Evolutionary conservation across 2,888 invertebrate species (phyloP).

Genomic region (Mallateleia sp.): DNA sequence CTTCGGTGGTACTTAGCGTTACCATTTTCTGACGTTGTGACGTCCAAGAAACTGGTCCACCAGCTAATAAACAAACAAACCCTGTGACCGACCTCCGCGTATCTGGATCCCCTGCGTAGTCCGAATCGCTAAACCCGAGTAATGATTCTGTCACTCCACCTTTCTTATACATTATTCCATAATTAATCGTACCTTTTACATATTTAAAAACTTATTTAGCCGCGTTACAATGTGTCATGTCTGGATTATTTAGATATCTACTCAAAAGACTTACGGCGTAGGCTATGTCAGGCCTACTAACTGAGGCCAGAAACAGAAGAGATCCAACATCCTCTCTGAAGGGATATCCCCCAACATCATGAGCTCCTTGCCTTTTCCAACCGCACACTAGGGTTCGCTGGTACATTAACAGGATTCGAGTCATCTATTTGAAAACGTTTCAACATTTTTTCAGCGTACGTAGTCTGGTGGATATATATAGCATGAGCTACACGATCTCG

Average conservation of each 20-base stretch:
- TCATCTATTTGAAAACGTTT: slow-evolving; percentile 51
- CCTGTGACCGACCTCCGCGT: slow-evolving; percentile 77
- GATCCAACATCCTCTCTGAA: slow-evolving; percentile 54
- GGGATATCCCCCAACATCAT: slow-evolving; percentile 1
- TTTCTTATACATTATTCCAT: slow-evolving; percentile 9
- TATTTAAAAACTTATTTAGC: slow-evolving; percentile 70
- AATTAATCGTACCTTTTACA: slow-evolving; percentile 25
- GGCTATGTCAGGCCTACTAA: slow-evolving; percentile 65
- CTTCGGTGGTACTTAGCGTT: slow-evolving; percentile 29
- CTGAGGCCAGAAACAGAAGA: slow-evolving; percentile 49
- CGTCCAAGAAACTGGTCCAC: slow-evolving; percentile 23
- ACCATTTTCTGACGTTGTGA: slow-evolving; percentile 34
- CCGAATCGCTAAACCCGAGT: slow-evolving; percentile 35
- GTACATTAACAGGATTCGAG: slow-evolving; percentile 17
- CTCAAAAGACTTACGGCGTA: slow-evolving; percentile 60
- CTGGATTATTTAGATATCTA: slow-evolving; percentile 35
- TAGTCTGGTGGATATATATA: slow-evolving; percentile 62
- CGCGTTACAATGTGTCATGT: slow-evolving; percentile 59
- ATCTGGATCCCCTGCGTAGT: slow-evolving; percentile 68
- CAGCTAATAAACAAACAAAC: slow-evolving; percentile 22
- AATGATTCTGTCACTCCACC: no score
- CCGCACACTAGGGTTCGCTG: no score
- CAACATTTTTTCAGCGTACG: slow-evolving; percentile 57
- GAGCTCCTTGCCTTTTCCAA: no score
- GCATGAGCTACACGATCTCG: slow-evolving; percentile 18